phyloP scores from a whole-genome alignment of 2,888 invertebrate genomes.

The Callyntrura guangdongensis region DNA sequence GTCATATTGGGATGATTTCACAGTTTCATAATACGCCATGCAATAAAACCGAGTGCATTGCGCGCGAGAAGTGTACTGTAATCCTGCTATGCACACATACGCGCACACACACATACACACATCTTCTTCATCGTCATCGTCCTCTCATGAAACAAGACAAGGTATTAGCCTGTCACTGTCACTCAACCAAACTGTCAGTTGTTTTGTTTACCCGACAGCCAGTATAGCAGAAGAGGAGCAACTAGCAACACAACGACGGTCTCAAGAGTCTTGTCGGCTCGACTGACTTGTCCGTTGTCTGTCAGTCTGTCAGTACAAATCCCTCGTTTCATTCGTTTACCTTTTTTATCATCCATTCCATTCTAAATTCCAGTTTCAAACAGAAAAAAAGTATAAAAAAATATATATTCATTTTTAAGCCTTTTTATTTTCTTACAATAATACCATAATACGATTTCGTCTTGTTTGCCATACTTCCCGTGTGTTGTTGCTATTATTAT shows the following conservation, averaged over 20 bases:
- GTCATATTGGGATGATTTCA: slow-evolving; percentile 36
- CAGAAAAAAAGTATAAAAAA: slow-evolving; percentile 59
- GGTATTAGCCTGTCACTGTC: slow-evolving; percentile 78
- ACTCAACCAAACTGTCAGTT: slow-evolving; percentile 78
- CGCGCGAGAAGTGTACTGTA: no score
- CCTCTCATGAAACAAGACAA: slow-evolving; percentile 72
- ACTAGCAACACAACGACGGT: slow-evolving; percentile 44
- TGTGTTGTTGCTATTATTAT: slow-evolving; percentile 16
- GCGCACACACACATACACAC: slow-evolving; percentile 6
- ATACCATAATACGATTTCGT: background rate
- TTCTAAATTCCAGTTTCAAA: slow-evolving; percentile 53
- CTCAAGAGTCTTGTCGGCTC: slow-evolving; percentile 69
- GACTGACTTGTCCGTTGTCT: slow-evolving; percentile 75
- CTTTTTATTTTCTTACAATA: slow-evolving; percentile 31
- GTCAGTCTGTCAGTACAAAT: slow-evolving; percentile 77
- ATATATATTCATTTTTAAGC: slow-evolving; percentile 60
- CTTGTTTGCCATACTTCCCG: background rate
- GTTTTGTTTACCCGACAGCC: slow-evolving; percentile 67
- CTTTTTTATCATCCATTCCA: slow-evolving; percentile 58
- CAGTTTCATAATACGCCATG: slow-evolving; percentile 35
- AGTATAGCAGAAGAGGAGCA: background rate
- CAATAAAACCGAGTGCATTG: slow-evolving; percentile 6
- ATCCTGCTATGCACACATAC: background rate
- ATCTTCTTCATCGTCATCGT: slow-evolving; percentile 36
- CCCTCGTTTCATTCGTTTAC: slow-evolving; percentile 73